phyloP scores from a whole-genome alignment of 64 coral and sea anemone species.

The Montipora capricornis region DNA sequence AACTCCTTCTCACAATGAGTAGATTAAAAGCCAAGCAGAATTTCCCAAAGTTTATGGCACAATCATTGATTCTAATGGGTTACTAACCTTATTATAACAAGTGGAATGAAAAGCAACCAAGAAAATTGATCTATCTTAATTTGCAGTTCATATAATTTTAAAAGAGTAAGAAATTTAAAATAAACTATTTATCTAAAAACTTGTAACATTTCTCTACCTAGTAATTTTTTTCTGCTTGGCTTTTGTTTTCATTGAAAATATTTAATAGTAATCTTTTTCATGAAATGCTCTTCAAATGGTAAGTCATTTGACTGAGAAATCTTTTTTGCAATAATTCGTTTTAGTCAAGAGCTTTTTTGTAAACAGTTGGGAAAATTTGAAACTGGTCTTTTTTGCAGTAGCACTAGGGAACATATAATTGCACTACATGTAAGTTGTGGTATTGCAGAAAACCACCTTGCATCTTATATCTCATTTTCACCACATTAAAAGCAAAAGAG shows the following conservation, averaged over 20 bases:
- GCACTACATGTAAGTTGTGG: no score
- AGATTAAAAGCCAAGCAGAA: neutral
- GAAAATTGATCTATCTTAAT: neutral
- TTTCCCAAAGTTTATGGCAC: neutral
- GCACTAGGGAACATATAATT: no score
- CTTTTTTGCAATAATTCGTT: neutral
- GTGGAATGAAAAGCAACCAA: neutral
- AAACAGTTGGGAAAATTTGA: neutral
- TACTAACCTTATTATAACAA: neutral
- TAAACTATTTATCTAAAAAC: neutral
- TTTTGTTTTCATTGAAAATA: neutral
- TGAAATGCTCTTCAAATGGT: neutral
- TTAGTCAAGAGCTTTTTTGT: neutral
- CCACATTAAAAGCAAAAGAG: no score
- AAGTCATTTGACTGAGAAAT: neutral
- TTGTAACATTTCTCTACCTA: neutral
- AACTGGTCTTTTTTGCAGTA: no score
- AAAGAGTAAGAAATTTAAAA: no score
- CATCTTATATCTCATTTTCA: no score
- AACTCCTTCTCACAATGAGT: neutral
- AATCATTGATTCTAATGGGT: neutral
- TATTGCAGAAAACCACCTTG: no score
- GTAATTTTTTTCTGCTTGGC: slow-evolving; percentile 17
- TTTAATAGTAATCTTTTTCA: neutral
- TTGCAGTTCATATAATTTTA: neutral